Conservation (phyloP, 2,797 vertebrate genomes). For the Eulemur albifrons region DNA sequence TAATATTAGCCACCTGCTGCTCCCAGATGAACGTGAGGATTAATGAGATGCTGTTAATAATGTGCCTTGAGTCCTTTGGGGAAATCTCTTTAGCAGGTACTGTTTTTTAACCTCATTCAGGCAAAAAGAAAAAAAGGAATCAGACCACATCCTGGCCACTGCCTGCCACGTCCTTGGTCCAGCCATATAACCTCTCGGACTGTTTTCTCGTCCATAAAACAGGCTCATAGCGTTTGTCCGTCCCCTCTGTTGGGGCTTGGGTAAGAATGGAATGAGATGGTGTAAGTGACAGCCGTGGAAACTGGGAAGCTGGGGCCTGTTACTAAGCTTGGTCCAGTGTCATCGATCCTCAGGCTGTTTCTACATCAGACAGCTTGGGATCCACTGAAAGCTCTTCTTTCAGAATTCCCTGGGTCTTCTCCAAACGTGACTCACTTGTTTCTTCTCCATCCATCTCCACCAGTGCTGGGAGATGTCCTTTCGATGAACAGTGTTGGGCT, state of each 20-base stretch:
- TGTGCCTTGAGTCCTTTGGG: background rate
- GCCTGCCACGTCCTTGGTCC: background rate
- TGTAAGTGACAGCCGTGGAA: background rate
- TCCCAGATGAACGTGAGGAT: background rate
- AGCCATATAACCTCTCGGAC: background rate
- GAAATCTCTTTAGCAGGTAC: background rate
- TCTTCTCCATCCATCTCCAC: background rate
- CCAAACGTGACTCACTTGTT: background rate
- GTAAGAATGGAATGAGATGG: background rate
- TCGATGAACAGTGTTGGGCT: background rate
- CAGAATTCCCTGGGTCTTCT: background rate
- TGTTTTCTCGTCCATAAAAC: background rate
- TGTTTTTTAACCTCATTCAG: background rate
- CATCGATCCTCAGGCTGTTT: background rate
- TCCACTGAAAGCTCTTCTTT: background rate
- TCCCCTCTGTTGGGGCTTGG: background rate
- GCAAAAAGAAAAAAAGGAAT: background rate
- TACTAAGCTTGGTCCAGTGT: background rate
- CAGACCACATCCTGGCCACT: background rate
- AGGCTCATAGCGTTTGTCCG: background rate
- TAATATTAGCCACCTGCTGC: constrained; percentile 1
- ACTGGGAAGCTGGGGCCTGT: background rate
- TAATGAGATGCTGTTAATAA: background rate
- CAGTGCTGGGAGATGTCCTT: background rate
- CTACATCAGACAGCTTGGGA: background rate